phyloP scores from a whole-genome alignment of 1,140 invertebrate genomes.

The Vollenhovia emeryi region DNA sequence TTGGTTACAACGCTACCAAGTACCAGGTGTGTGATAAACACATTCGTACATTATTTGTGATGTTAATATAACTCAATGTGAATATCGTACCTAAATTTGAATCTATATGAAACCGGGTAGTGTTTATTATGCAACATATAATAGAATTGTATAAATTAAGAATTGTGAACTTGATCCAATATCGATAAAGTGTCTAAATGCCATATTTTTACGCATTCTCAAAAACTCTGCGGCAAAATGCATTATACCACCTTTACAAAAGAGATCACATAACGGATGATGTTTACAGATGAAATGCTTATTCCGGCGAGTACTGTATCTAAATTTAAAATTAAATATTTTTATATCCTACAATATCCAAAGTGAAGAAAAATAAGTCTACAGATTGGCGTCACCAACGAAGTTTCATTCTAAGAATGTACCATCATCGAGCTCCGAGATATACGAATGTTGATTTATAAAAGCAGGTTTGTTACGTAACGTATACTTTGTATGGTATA shows the following conservation, averaged over 20 bases:
- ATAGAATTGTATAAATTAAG: conserved; percentile 43
- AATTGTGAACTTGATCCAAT: conserved; percentile 32
- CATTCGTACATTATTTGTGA: conserved; percentile 23
- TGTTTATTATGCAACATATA: conserved; percentile 55
- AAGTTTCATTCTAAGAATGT: conserved; percentile 11
- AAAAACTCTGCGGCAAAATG: conserved; percentile 1
- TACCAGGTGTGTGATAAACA: conserved; percentile 51
- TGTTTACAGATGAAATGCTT: conserved; percentile 3
- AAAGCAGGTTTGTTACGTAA: conserved; percentile 5
- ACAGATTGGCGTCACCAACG: not conserved
- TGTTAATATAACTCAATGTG: conserved; percentile 38
- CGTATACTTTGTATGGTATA: not conserved
- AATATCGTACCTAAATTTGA: conserved; percentile 38
- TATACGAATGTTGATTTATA: not conserved
- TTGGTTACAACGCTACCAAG: conserved; percentile 47
- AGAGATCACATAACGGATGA: conserved; percentile 7
- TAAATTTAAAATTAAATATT: conserved; percentile 39
- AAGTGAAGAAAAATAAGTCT: conserved; percentile 34
- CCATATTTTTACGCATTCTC: not conserved
- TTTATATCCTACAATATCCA: conserved; percentile 2
- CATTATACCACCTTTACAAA: conserved; percentile 23
- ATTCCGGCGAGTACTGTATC: not conserved
- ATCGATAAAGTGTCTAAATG: conserved; percentile 38
- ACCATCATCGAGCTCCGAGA: not conserved
- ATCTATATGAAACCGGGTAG: conserved; percentile 48